phyloP scores from a whole-genome alignment of 2,888 invertebrate species.

The Drosophila ustulata region DNA sequence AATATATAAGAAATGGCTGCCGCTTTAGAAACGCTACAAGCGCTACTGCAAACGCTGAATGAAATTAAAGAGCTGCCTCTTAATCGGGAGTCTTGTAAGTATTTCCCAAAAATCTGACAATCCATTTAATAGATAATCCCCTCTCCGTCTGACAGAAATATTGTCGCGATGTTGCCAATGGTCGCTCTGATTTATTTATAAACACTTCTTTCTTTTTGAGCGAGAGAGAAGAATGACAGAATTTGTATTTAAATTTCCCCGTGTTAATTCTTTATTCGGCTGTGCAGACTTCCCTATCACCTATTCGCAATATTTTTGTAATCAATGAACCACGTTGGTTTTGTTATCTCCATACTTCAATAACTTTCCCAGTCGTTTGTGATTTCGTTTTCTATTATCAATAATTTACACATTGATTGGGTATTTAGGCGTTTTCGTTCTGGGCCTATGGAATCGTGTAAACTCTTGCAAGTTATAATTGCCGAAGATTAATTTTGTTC shows the following conservation, averaged over 20 bases:
- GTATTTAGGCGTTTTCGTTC: slow-evolving; percentile 25
- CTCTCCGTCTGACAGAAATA: slow-evolving; percentile 3
- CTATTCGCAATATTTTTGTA: background rate
- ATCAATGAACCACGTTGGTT: slow-evolving; percentile 9
- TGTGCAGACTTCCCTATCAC: slow-evolving; percentile 2
- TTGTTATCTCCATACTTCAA: slow-evolving; percentile 10
- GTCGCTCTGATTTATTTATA: slow-evolving; percentile 75
- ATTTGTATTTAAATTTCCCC: slow-evolving; percentile 13
- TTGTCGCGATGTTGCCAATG: slow-evolving; percentile 58
- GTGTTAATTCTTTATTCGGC: background rate
- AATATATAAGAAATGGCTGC: slow-evolving; percentile 73
- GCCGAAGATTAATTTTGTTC: background rate
- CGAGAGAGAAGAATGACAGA: slow-evolving; percentile 12
- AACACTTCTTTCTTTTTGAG: slow-evolving; percentile 39
- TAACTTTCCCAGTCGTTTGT: background rate
- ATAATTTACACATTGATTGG: background rate
- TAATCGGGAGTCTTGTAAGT: slow-evolving; percentile 83
- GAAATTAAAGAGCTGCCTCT: slow-evolving; percentile 79
- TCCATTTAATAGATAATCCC: slow-evolving; percentile 8
- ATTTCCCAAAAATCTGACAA: background rate
- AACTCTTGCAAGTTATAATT: slow-evolving; percentile 7
- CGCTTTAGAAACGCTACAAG: slow-evolving; percentile 79
- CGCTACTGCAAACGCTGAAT: slow-evolving; percentile 71
- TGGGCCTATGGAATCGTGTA: background rate
- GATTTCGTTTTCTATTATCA: slow-evolving; percentile 15